phyloP scores from a whole-genome alignment of 2,888 invertebrate species.

The Cordylochernes scorpioides region DNA sequence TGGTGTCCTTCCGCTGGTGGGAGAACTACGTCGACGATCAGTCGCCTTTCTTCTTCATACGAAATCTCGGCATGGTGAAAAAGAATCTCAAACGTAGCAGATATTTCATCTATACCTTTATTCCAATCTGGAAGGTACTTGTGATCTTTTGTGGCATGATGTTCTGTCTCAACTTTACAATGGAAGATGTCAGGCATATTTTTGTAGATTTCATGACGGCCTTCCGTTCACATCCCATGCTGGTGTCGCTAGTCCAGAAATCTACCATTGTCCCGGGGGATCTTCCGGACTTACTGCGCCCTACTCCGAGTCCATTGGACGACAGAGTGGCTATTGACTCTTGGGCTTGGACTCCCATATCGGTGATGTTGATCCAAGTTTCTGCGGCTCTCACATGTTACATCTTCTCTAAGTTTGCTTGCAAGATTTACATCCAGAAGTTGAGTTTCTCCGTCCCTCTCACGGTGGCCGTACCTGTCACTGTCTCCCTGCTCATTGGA shows the following conservation, averaged over 20 bases:
- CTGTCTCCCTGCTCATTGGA: conserved; percentile 17
- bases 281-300: conserved; percentile 7
- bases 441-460: conserved; percentile 25
- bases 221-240: conserved; percentile 39
- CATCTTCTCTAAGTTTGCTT: conserved; percentile 27
- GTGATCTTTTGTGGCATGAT: conserved; percentile 48
- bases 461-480: conserved; percentile 21
- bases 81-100: conserved; percentile 48
- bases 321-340: conserved; percentile 5
- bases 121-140: conserved; percentile 69
- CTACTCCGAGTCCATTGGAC: conserved; percentile 8
- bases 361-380: conserved; percentile 19
- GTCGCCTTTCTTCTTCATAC: conserved; percentile 50
- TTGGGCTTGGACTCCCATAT: conserved; percentile 16
- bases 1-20: conserved; percentile 89
- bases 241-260: conserved; percentile 6
- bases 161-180: conserved; percentile 39
- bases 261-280: conserved; percentile 1
- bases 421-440: conserved; percentile 26
- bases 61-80: conserved; percentile 45
- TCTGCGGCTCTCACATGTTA: conserved; percentile 22
- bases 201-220: conserved; percentile 44
- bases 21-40: conserved; percentile 77
- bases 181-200: conserved; percentile 48
- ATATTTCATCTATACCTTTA: conserved; percentile 65